Base-by-base conservation (phyloP, 2,888 invertebrate species). In the Anoplius nigerrimus region DNA sequence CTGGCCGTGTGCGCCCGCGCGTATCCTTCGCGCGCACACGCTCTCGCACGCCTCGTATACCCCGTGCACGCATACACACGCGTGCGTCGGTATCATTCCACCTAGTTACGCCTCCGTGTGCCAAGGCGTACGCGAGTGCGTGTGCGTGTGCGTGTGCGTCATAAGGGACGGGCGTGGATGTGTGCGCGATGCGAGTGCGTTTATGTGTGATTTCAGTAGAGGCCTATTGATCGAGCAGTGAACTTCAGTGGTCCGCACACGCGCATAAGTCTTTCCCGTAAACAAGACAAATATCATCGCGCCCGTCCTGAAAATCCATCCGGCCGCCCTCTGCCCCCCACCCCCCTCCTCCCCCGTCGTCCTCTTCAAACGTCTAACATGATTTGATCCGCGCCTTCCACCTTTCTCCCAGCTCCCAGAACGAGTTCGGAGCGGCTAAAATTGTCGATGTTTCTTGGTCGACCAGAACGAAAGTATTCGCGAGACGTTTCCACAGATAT, bases 231-330 rank as follows among this genome's bases (percentile, higher is more conserved):
- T 87, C 87, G 81, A 78, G 79, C 73, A 59, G 79, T 77, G 76
- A 77, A 80, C 80, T 84, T 83, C 76, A 76, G 82, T 81, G 82
- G 82, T 74, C 78, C 82, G 83, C 86, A 87, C 87, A 88, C 87
- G 88, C 87, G 87, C 87, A 87, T 87, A 87, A 85, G 87, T 87
- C 87, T 86, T 34, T 84, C 80, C 81, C 87, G 85, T 86, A 88
- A 88, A 88, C 88, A 87, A 88, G 88, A 88, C 88, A 87, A 88
- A 88, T 88, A 88, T 88, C 87, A 87, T 86, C 86, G 83, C 82
- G 76, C 80, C 82, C 82, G 82, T 85, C 84, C 84, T 85, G 84
- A 82, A 85, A 87, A 87, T 86, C 82, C 76, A 75, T 77, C 79
- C 77, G 63, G 76, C 74, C 73, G 69, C 76, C 72, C 62, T 62